These are phyloP conservation scores for Julus scandinavius DNA, from an alignment of 2,888 invertebrate genomes.

Conservation along the genomic window DNA sequence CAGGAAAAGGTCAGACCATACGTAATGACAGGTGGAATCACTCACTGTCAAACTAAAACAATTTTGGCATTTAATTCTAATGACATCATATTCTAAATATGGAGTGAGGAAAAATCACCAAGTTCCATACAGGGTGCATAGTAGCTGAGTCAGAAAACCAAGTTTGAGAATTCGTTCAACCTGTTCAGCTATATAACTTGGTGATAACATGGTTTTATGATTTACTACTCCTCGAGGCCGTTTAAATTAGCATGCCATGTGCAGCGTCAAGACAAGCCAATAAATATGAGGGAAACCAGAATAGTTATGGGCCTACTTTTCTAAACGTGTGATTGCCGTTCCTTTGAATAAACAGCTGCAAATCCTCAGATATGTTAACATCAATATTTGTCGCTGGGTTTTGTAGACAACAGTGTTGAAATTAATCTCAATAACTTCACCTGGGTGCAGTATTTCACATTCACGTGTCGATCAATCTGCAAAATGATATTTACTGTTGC, in stretches of 20 bases:
- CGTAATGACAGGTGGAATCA: not conserved
- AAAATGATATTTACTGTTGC: not conserved
- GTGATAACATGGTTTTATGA: not conserved
- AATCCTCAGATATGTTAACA: not conserved
- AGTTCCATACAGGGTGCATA: not conserved
- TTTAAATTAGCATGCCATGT: not conserved
- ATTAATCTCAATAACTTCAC: not conserved
- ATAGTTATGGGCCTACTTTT: not conserved
- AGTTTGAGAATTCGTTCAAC: no score
- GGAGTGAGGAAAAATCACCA: not conserved
- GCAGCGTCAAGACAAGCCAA: not conserved
- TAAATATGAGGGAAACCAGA: not conserved
- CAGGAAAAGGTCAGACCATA: slow-evolving; percentile 3
- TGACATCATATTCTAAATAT: not conserved
- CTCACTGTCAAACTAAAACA: not conserved
- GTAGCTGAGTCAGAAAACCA: not conserved
- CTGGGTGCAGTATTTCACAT: slow-evolving; percentile 11
- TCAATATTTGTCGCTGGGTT: not conserved
- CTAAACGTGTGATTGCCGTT: not conserved
- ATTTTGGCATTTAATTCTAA: not conserved
- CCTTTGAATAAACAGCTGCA: not conserved
- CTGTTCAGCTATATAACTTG: not conserved
- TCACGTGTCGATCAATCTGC: not conserved
- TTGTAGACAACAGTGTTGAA: not conserved
- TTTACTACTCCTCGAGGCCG: not conserved